Conservation (phyloP, 2,113 vertebrate species). For the Cinclus cinclus region DNA sequence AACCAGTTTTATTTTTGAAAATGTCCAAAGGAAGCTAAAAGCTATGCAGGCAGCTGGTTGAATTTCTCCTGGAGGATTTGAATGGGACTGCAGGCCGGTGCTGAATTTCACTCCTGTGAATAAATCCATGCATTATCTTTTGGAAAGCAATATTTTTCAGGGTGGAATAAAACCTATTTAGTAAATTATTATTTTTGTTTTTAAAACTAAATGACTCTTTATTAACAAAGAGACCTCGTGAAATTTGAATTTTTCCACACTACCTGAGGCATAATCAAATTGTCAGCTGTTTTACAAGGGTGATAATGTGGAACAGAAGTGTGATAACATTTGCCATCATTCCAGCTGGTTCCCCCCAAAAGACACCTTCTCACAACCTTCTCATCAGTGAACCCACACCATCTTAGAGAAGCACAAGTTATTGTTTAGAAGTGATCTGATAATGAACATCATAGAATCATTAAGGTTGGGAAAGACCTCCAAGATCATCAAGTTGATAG, state of each 20-base stretch:
- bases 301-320: conserved; percentile 29
- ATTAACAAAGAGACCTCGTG: conserved; percentile 42
- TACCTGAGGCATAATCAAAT: conserved; percentile 59
- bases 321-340: conserved; percentile 8
- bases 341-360: conserved; percentile 9
- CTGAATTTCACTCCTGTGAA: conserved; percentile 53
- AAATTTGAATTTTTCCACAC: conserved; percentile 37
- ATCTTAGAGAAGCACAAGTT: background rate
- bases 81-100: conserved; percentile 20
- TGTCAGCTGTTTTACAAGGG: conserved; percentile 37
- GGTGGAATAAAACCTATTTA: conserved; percentile 36
- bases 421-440: background rate
- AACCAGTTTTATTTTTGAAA: conserved; percentile 32
- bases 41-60: conserved; percentile 49
- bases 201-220: conserved; percentile 55
- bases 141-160: conserved; percentile 11
- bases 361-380: background rate
- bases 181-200: conserved; percentile 60
- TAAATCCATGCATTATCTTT: conserved; percentile 14
- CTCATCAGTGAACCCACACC: background rate
- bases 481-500: background rate
- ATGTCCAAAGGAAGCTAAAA: conserved; percentile 19
- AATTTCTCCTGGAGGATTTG: conserved; percentile 59
- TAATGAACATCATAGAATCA: background rate
- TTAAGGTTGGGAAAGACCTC: background rate